Conservation (phyloP, 2,888 invertebrate genomes). For the Tuberolachnus salignus region DNA sequence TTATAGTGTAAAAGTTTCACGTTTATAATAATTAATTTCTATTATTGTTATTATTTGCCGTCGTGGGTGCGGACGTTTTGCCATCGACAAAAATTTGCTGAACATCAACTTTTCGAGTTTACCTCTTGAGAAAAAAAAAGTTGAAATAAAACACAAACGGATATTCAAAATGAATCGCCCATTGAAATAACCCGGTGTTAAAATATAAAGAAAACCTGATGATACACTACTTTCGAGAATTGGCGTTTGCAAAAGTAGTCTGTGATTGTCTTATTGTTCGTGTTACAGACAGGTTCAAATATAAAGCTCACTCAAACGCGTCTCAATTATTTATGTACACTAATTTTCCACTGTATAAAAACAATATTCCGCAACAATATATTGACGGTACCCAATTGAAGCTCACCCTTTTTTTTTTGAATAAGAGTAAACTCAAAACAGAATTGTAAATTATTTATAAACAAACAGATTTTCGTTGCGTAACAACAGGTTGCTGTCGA, state of each 20-base stretch:
- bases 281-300: slow-evolving; percentile 19
- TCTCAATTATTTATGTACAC: slow-evolving; percentile 29
- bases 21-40: too few relatives aligned
- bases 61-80: too few relatives aligned
- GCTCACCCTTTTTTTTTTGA: slow-evolving; percentile 37
- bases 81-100: too few relatives aligned
- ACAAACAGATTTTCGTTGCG: slow-evolving; percentile 34
- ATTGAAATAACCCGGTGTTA: background rate
- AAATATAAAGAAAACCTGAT: background rate
- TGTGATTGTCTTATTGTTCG: slow-evolving; percentile 10
- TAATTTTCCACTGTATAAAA: slow-evolving; percentile 30
- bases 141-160: slow-evolving; percentile 11
- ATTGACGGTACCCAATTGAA: slow-evolving; percentile 31
- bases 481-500: slow-evolving; percentile 26
- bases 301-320: slow-evolving; percentile 39
- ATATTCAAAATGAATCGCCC: slow-evolving; percentile 11
- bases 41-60: too few relatives aligned
- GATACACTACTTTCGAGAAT: slow-evolving; percentile 16
- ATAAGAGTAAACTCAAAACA: slow-evolving; percentile 39
- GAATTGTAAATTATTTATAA: slow-evolving; percentile 43
- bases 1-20: too few relatives aligned
- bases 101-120: slow-evolving; percentile 35
- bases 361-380: slow-evolving; percentile 27
- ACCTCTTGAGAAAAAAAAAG: slow-evolving; percentile 25
- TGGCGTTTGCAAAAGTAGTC: slow-evolving; percentile 32